Evolutionary conservation across 2,113 vertebrate genomes (phyloP), one percentile per base, ranked within the genome.

Genomic region (Camelus bactrianus): DNA sequence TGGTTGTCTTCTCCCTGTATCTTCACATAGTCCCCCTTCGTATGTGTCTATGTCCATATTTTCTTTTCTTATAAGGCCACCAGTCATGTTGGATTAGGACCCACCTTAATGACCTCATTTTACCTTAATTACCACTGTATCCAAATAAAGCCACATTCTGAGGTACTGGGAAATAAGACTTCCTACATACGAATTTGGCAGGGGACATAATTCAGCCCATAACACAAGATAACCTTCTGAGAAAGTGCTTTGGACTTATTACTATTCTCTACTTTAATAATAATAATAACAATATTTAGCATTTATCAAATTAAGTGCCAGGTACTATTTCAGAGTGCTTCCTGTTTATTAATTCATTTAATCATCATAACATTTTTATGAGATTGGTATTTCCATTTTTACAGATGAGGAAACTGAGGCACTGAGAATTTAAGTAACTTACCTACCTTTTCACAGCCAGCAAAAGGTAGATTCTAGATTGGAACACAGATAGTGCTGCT

Each of bases 321-420:
- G 79, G 13, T 56, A 50, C 13, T 73, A 11, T 94, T 94, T 62
- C 30, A 80, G 8, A 46, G 32, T 56, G 10, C 32, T 79, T 77
- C 69, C 26, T 65, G 64, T 64, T 64, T 87, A 48, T 46, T 72
- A 32, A 67, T 93, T 82, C 46, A 82, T 79, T 65, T 73, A 30
- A 48, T 48, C 28, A 11, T 93, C 62, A 80, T 22, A 69, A 5
- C 28, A 46, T 83, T 20, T 32, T 38, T 50, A 19, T n/a, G 58
- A 76, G 22, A 13, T 86, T 80, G 69, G 35, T 26, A 50, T 90
- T 97, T 84, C 70, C 48, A 8, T 70, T 72, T 93, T 69, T 91
- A 46, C 15, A 79, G 50, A 73, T 56, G 62, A 97, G 69, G 30
- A 73, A 50, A 60, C 17, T 19, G 8, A 92, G 62, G 42, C 48